Evolutionary conservation across 2,113 vertebrate species (phyloP), one percentile per base, ranked within the genome.

Genomic region (Mastomys natalensis): DNA sequence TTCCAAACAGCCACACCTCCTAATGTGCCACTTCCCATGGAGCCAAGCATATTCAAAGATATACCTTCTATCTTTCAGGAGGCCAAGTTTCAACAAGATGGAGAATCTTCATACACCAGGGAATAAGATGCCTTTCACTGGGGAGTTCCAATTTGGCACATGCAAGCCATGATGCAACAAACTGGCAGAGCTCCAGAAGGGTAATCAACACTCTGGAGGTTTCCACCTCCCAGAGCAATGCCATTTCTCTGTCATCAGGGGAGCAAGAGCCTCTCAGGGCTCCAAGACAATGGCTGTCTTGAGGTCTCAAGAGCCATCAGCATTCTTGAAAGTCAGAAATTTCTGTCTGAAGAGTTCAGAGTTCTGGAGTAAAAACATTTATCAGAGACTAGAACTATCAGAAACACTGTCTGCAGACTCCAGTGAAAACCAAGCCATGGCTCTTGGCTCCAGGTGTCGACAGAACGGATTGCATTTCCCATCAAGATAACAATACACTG

Each of bases 111-210:
- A 1, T 1, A 45, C 73, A 62, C 43, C 45, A 40, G 94, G 94
- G n/a, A 68, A 7, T 89, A 7, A 76, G 48, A 37, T 89, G 78
- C 87, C 87, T 95, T 68, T 89, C 82, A 1, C 1, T 87, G 87
- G 82, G 53, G 81, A 82, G 31, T 97, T 73, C 88, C 96, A 0
- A 91, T 72, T 60, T 94, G 96, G 95, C 89, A 89, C 7, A 70
- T 96, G 81, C 45, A 73, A 81, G 62, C 48, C 72, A 22, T 0
- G 2, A 73, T 70, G 90, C 31, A 95, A 22, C 80, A 62, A 58
- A 26, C 64, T 77, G 34, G 45, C 24, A 13, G 34, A 73, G 84
- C 68, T 15, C 95, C 85, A 43, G 72, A 74, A 48, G 81, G 58
- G 0, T 29, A 40, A 8, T 66, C 48, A 53, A 64, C n/a, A 13